Base-by-base conservation (phyloP, 2,888 invertebrate species). In the Phyllotreta cruciferae region DNA sequence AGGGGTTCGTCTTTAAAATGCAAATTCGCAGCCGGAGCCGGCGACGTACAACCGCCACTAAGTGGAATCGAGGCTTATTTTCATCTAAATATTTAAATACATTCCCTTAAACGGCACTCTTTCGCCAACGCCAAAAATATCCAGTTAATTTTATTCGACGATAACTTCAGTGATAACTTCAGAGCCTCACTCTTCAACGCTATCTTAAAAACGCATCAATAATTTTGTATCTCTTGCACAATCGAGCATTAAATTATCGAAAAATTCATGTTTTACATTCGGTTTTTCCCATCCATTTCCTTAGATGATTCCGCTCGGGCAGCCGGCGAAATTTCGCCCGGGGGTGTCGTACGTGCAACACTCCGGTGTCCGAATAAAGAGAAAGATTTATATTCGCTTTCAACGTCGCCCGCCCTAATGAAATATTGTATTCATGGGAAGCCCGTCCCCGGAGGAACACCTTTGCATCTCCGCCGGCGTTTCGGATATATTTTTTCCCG, bases 371-470 rank as follows among this genome's bases (percentile, higher is more conserved):
- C 58, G 58, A 54, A 53, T 53, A 42, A 74, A 75, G 78, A 37
- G 24, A 74, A 78, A 80, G 79, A 80, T 80, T 80, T 79, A 80
- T 80, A 78, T 77, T 75, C 76, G 76, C 74, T 71, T 74, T 74
- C 75, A 74, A 74, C 72, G 76, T 77, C 77, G 70, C 74, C 72
- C 69, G 52, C 45, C 61, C 58, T 68, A 68, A 71, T 70, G 70
- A 71, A 71, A 71, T 71, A 71, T 70, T 63, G 66, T 71, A 71
- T 71, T 70, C 71, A 71, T 71, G 67, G 67, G 66, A 58, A 65
- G 67, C 45, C 52, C 47, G 37, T 52, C 62, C 62, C 41, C 8
- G 10, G 62, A 24, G 63, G 58, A 54, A 54, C 45, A 60, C 66
- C 64, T 65, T 62, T 60, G 64, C 57, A 64, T 39, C 61, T 61